Conservation (phyloP, 1,140 invertebrate species). For the Solenopsis invicta region DNA sequence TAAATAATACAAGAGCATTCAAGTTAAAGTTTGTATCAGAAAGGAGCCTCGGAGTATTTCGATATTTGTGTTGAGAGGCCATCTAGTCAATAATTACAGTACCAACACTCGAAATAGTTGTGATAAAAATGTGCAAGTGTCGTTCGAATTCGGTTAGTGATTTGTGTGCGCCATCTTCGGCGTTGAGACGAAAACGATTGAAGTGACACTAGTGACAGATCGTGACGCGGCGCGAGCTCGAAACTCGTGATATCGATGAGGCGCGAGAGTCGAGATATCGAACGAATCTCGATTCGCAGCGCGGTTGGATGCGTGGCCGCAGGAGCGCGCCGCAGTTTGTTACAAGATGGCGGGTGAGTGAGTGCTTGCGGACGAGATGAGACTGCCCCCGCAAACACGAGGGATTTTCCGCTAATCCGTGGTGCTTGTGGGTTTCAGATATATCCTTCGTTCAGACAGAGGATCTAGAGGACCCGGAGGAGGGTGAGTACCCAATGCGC, state of each 20-base stretch:
- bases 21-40: no score
- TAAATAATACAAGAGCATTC: no score
- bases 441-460: conserved; percentile 83
- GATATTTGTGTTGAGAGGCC: not conserved
- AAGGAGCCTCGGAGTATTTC: not conserved
- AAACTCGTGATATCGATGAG: no score
- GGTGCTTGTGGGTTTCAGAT: conserved; percentile 86
- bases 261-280: conserved; percentile 11
- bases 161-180: not conserved
- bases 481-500: conserved; percentile 80
- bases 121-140: not conserved
- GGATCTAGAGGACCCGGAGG: conserved; percentile 79
- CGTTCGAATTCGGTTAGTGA: not conserved
- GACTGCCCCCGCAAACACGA: conserved; percentile 81
- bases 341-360: conserved; percentile 87
- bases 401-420: conserved; percentile 83
- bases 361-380: conserved; percentile 84
- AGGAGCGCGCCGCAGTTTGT: conserved; percentile 85
- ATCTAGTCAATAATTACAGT: not conserved
- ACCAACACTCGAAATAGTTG: not conserved
- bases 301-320: conserved; percentile 72
- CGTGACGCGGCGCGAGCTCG: no score
- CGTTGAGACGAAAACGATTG: not conserved
- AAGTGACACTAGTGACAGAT: no score
- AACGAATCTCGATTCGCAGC: conserved; percentile 53